A percentile compares a stretch with the other conserved stretches of the same genome.
These are phyloP conservation scores for Propithecus coquereli DNA, from an alignment of 2,113 vertebrate species.

Conservation along the genomic window DNA sequence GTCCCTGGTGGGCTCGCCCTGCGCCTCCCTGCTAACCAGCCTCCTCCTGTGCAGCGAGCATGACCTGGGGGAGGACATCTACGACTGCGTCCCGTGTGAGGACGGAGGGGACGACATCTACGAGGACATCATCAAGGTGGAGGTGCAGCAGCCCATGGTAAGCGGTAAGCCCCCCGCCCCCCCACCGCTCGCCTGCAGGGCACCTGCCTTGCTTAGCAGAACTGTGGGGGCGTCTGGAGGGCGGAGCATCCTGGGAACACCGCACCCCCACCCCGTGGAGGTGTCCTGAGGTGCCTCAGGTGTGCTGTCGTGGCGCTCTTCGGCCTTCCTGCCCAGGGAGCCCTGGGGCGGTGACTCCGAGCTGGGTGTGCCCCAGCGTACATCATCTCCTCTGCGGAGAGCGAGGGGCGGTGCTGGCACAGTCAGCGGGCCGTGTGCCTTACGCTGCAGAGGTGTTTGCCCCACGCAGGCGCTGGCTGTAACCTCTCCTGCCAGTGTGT, in stretches of 20 bases:
- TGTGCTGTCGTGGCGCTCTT: background rate
- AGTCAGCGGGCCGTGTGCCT: background rate
- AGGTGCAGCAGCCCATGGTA: constrained; percentile 98
- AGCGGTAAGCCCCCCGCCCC: constrained; percentile 84
- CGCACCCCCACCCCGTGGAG: rapidly evolving
- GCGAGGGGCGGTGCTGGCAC: background rate
- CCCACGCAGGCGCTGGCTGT: background rate
- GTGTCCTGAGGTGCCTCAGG: rapidly evolving
- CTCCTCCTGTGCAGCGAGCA: constrained; percentile 87
- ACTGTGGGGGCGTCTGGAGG: too few species aligned
- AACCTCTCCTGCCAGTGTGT: background rate
- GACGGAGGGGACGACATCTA: constrained; percentile 98
- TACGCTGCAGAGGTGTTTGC: rapidly evolving
- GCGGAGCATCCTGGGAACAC: background rate
- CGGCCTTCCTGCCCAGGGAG: background rate
- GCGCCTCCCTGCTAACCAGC: background rate
- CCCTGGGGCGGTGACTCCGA: background rate
- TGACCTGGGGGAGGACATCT: constrained; percentile 97
- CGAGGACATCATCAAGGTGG: constrained; percentile 99
- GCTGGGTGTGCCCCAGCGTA: background rate
- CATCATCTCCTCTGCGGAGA: background rate
- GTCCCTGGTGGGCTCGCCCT: rapidly evolving
- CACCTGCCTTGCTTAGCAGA: too few species aligned
- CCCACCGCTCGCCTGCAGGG: rapidly evolving
- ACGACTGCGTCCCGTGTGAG: constrained; percentile 97